Evolutionary conservation across 1,140 invertebrate species (phyloP).

Genomic region (Sinonovacula constricta): DNA sequence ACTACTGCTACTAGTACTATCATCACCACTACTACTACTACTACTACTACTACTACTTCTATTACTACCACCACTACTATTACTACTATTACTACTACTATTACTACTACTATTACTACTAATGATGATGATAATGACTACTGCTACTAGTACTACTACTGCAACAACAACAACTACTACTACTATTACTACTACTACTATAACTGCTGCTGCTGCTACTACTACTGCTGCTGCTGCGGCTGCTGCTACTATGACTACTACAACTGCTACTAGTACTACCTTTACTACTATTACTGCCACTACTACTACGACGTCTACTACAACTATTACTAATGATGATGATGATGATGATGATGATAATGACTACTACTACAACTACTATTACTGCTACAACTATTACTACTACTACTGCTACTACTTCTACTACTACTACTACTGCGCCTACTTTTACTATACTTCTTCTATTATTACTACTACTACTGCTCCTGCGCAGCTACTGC

Average conservation of each 20-base stretch:
- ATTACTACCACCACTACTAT: constrained; percentile 9
- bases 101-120: constrained; percentile 12
- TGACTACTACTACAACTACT: no score
- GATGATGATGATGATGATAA: no score
- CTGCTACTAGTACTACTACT: constrained; percentile 9
- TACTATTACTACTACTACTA: constrained; percentile 19
- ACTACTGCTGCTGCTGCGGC: no score
- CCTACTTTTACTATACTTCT: no score
- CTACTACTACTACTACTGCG: no score
- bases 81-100: constrained; percentile 16
- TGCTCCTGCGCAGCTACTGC: no score
- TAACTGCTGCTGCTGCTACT: constrained; percentile 6
- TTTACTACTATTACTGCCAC: constrained; percentile 12
- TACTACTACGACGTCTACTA: constrained; percentile 15
- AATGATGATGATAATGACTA: no score
- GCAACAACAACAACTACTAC: constrained; percentile 10
- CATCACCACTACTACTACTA: constrained; percentile 6
- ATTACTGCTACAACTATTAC: no score
- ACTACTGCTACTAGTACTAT: not conserved
- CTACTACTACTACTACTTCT: constrained; percentile 8
- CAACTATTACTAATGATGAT: no score
- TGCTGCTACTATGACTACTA: no score
- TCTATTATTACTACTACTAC: no score
- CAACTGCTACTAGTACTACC: constrained; percentile 15
- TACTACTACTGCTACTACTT: no score